Evolutionary conservation across 2,888 invertebrate genomes (phyloP).

Genomic region (Furcula furcula): DNA sequence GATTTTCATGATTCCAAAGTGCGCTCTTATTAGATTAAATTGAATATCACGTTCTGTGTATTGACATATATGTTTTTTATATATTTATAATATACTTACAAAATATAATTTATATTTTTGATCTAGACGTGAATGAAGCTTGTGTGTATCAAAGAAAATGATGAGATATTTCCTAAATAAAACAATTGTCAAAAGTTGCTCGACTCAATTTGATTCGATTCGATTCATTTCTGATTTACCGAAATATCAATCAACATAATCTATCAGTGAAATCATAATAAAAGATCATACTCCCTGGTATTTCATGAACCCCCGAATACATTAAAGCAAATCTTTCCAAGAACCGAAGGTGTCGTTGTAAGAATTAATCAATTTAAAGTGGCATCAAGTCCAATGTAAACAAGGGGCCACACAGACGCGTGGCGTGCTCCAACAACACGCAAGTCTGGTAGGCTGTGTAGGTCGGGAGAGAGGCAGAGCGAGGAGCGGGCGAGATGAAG

Average conservation of each 20-base stretch:
- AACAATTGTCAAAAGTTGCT: too few relatives aligned
- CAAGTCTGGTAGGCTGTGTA: constrained; percentile 60
- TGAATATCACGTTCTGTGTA: constrained; percentile 35
- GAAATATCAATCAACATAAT: constrained; percentile 1
- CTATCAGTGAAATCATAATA: not conserved
- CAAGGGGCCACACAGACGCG: constrained; percentile 70
- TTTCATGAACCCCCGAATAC: constrained; percentile 6
- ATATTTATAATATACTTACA: not conserved
- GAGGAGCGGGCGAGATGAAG: constrained; percentile 50
- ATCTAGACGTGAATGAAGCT: too few relatives aligned
- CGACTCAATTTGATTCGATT: too few relatives aligned
- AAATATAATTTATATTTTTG: too few relatives aligned
- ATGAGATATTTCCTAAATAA: too few relatives aligned
- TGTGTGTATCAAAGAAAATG: too few relatives aligned
- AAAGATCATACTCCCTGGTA: constrained; percentile 1
- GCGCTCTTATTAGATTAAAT: constrained; percentile 46
- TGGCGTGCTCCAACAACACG: constrained; percentile 71
- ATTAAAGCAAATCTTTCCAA: constrained; percentile 37
- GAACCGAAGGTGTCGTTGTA: constrained; percentile 62
- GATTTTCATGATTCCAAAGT: constrained; percentile 60
- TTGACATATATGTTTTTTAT: constrained; percentile 1
- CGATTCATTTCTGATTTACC: too few relatives aligned
- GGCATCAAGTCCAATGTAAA: constrained; percentile 76
- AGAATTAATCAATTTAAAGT: constrained; percentile 78
- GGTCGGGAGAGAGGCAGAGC: constrained; percentile 38